Evolutionary conservation across 2,113 vertebrate genomes (phyloP).

Genomic region (Corvus moneduloides): DNA sequence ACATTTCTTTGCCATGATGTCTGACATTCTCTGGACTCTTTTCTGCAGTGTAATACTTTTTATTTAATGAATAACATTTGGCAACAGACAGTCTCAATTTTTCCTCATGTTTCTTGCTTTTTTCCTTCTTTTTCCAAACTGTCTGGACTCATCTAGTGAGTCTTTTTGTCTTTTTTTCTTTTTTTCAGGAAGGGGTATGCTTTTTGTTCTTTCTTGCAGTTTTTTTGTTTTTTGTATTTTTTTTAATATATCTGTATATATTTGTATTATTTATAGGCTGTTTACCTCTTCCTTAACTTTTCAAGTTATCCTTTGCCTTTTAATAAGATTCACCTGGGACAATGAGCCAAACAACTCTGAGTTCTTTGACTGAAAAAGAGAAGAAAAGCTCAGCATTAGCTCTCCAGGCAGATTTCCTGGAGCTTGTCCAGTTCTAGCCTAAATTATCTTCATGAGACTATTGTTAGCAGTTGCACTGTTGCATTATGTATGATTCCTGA

Average conservation of each 20-base stretch:
- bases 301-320: not conserved
- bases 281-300: constrained; percentile 9
- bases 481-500: constrained; percentile 50
- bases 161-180: not conserved
- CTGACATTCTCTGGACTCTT: not conserved
- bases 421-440: constrained; percentile 10
- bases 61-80: constrained; percentile 23
- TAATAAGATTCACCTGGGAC: not conserved
- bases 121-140: not conserved
- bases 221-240: not conserved
- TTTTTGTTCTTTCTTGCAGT: not conserved
- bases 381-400: constrained; percentile 18
- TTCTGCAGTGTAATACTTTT: constrained; percentile 7
- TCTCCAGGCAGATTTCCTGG: constrained; percentile 55
- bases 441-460: constrained; percentile 49
- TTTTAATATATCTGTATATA: not conserved
- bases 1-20: not conserved
- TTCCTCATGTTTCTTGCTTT: not conserved
- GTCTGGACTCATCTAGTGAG: not conserved
- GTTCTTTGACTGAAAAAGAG: not conserved
- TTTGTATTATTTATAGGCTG: not conserved
- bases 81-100: not conserved
- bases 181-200: fast-evolving
- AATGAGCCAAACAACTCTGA: not conserved
- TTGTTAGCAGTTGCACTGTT: constrained; percentile 41